Evolutionary conservation across 1,140 invertebrate genomes (phyloP).

Genomic region (silkworm (Bombyx mori)): ASM3026992v2 NC_085124.1:6747001-6747500

Average conservation of each 20-base stretch:
- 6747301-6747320: conserved; percentile 24
- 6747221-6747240: conserved; percentile 56
- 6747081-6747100: neutral
- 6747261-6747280: conserved; percentile 48
- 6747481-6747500: too few relatives aligned
- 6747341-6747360: conserved; percentile 7
- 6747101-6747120: conserved; percentile 15
- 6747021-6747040: too few relatives aligned
- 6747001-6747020: too few relatives aligned
- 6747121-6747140: conserved; percentile 5
- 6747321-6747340: conserved; percentile 6
- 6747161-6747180: conserved; percentile 36
- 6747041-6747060: too few relatives aligned
- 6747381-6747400: too few relatives aligned
- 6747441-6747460: too few relatives aligned
- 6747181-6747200: conserved; percentile 40
- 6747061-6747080: neutral
- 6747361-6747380: neutral
- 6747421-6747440: too few relatives aligned
- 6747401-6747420: too few relatives aligned
- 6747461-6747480: too few relatives aligned
- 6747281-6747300: conserved; percentile 43
- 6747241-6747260: conserved; percentile 40
- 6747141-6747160: conserved; percentile 21
- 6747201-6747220: conserved; percentile 57